Evolutionary conservation across 1,140 invertebrate species (phyloP).

Genomic region (Phthorimaea operculella): DNA sequence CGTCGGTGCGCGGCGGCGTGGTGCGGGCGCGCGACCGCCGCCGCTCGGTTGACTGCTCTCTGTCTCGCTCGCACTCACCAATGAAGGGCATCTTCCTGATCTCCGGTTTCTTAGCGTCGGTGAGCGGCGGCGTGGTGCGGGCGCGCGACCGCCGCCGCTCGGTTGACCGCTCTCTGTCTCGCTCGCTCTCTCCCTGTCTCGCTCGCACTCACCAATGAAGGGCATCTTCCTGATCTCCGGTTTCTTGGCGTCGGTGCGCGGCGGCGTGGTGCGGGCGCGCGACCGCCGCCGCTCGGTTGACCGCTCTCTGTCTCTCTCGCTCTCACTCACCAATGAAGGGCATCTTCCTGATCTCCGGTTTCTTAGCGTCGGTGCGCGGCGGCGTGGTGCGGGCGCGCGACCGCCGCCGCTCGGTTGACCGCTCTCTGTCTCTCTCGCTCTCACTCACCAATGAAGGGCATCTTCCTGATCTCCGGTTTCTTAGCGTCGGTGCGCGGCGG

Average conservation of each 20-base stretch:
- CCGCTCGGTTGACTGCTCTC: constrained; percentile 8
- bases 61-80: no score
- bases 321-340: constrained; percentile 63
- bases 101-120: constrained; percentile 42
- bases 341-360: constrained; percentile 59
- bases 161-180: constrained; percentile 14
- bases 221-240: constrained; percentile 61
- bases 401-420: constrained; percentile 14
- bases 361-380: constrained; percentile 28
- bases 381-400: constrained; percentile 9
- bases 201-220: constrained; percentile 54
- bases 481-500: constrained; percentile 22
- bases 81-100: constrained; percentile 65
- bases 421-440: no score
- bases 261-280: constrained; percentile 7
- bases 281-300: constrained; percentile 16
- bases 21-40: constrained; percentile 13
- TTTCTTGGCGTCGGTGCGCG: constrained; percentile 32
- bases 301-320: no score
- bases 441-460: constrained; percentile 67
- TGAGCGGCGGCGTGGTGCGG: constrained; percentile 8
- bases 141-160: constrained; percentile 7
- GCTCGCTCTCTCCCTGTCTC: constrained; percentile 29
- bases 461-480: constrained; percentile 56
- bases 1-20: constrained; percentile 14